Evolutionary conservation across 2,797 vertebrate species (phyloP), one percentile per base, ranked within the genome.

Genomic region (Zalophus californianus): DNA sequence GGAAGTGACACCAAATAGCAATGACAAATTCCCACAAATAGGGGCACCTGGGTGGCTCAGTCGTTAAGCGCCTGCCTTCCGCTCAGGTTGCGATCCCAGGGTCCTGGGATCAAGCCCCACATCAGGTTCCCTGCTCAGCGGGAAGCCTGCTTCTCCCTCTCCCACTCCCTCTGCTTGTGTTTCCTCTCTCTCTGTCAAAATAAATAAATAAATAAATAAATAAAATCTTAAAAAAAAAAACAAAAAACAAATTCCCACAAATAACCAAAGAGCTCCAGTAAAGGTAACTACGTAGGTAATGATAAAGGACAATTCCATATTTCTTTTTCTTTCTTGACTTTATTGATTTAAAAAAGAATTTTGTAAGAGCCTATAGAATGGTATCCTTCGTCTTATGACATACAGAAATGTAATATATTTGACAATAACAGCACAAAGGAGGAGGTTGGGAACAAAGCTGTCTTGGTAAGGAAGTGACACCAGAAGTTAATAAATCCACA

Each of bases 301-400:
- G 8, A 93, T 52, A 58, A 86, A 89, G 79, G 70, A 23, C 20
- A 60, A 18, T 60, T 75, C 66, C 14, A 54, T 54, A 77, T 56
- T 82, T 86, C 13, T 73, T 23, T 84, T 87, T 82, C n/a, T 85
- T 97, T 70, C 41, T 78, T 89, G 23, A 72, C 10, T 64, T 60
- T 94, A 73, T n/a, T 91, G 29, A 80, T 89, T 96, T 85, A 44
- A 66, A 94, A 91, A 84, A 58, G 12, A 80, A 96, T 89, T 85
- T 92, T 56, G 60, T 58, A 84, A 78, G 29, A 15, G 44, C 54
- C 54, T 72, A 58, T 88, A 91, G 79, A 94, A 94, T 32, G 54
- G 35, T 44, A 77, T 70, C 48, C 2, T 70, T 78, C 90, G 14
- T 18, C 62, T 62, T 80, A 38, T 52, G 54, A 66, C 58, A 83